Percentiles rank a stretch among this genome's conserved stretches.
Evolutionary conservation across 2,888 invertebrate species (phyloP).

Genomic region (Orthosia incerta): DNA sequence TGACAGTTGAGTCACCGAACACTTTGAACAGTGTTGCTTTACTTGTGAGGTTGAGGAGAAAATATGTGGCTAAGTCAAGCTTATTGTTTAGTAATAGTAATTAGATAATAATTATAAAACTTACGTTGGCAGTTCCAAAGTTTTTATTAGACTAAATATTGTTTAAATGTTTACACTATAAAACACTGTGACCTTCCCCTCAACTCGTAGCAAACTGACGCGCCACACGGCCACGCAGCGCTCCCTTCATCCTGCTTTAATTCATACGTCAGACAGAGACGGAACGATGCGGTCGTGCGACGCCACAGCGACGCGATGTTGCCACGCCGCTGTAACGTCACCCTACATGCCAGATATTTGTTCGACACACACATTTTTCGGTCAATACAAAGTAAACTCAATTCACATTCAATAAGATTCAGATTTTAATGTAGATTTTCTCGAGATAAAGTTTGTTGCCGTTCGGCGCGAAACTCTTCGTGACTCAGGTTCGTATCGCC

Average conservation of each 20-base stretch:
- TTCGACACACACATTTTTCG: constrained; percentile 41
- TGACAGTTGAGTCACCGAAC: constrained; percentile 22
- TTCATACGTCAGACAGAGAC: constrained; percentile 63
- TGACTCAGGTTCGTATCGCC: constrained; percentile 64
- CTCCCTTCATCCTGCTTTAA: constrained; percentile 52
- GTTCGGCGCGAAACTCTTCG: constrained; percentile 66
- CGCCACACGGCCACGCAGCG: constrained; percentile 70
- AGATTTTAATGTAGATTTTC: constrained; percentile 15
- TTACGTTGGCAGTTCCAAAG: constrained; percentile 50
- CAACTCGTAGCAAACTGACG: constrained; percentile 73
- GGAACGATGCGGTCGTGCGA: constrained; percentile 55
- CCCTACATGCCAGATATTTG: constrained; percentile 59
- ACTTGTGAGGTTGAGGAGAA: background rate
- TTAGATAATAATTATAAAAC: constrained; percentile 27
- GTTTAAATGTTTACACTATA: constrained; percentile 58
- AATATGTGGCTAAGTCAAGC: background rate
- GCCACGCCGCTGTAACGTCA: constrained; percentile 68
- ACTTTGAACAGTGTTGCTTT: background rate
- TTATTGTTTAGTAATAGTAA: constrained; percentile 5
- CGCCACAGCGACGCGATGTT: constrained; percentile 73
- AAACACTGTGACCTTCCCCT: constrained; percentile 73
- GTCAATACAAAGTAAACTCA: constrained; percentile 28
- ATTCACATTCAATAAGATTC: background rate
- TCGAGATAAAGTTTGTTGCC: constrained; percentile 52
- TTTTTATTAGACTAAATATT: constrained; percentile 54